Conservation (phyloP, 2,113 vertebrate genomes). For the Pheucticus melanocephalus region DNA sequence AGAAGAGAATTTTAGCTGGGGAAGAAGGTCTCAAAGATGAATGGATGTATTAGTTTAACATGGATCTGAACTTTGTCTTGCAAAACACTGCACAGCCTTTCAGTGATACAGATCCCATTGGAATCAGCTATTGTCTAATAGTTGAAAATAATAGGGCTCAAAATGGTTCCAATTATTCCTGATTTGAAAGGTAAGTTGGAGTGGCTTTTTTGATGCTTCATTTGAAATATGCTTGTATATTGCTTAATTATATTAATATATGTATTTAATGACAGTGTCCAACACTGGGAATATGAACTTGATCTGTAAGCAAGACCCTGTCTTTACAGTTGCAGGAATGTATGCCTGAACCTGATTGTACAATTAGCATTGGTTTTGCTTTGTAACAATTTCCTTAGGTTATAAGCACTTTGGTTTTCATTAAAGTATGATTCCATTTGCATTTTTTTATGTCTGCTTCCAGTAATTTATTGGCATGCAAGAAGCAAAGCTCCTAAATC, state of each 20-base stretch:
- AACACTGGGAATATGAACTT: neutral
- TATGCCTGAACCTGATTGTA: neutral
- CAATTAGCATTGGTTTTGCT: neutral
- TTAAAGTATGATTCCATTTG: neutral
- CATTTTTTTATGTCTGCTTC: neutral
- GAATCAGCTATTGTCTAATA: neutral
- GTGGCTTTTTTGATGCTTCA: neutral
- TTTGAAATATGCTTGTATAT: neutral
- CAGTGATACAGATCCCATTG: neutral
- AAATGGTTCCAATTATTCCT: neutral
- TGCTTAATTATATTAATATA: neutral
- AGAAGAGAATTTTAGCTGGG: neutral
- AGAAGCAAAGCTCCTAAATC: neutral
- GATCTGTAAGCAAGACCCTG: neutral
- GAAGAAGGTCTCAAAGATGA: neutral
- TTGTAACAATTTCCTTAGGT: neutral
- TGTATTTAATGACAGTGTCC: neutral
- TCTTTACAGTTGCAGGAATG: neutral
- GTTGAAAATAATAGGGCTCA: neutral
- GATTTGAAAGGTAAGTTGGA: neutral
- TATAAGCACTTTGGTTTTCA: neutral
- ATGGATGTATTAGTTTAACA: neutral
- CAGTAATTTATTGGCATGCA: neutral
- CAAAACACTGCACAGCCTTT: neutral
- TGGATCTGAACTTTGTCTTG: neutral